Conservation (phyloP, 2,888 invertebrate species). For the Chloromyia formosa region DNA sequence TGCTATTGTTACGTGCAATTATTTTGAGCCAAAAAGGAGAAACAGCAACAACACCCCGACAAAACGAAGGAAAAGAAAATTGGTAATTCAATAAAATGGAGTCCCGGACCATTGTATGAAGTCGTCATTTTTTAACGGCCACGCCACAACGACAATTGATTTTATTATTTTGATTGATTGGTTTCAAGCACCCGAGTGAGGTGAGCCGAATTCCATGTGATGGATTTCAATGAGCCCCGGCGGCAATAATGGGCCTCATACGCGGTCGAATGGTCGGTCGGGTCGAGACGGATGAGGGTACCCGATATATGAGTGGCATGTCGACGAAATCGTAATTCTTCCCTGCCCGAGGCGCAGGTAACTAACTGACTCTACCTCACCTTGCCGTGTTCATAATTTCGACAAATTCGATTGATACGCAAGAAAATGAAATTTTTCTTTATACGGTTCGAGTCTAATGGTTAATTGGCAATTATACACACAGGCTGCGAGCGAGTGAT, state of each 20-base stretch:
- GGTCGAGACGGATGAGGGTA: too few species aligned
- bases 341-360: slow-evolving; percentile 43
- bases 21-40: neutral
- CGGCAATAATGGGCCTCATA: slow-evolving; percentile 17
- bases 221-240: slow-evolving; percentile 20
- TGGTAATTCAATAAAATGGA: neutral
- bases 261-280: neutral
- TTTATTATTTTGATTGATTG: slow-evolving; percentile 44
- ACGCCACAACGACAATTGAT: slow-evolving; percentile 32
- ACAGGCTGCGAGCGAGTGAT: too few species aligned
- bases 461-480: slow-evolving; percentile 34
- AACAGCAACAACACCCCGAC: too few species aligned
- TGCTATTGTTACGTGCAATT: neutral
- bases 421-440: slow-evolving; percentile 31
- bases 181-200: slow-evolving; percentile 15
- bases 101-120: neutral
- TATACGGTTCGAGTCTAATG: slow-evolving; percentile 21
- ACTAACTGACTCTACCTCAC: slow-evolving; percentile 13
- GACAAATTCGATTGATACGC: neutral
- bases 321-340: neutral
- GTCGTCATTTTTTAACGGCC: slow-evolving; percentile 35
- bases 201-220: slow-evolving; percentile 17
- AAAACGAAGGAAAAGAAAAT: neutral
- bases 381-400: neutral
- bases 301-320: neutral